phyloP scores from a whole-genome alignment of 1,140 invertebrate genomes.

The Phenacoccus solenopsis region DNA sequence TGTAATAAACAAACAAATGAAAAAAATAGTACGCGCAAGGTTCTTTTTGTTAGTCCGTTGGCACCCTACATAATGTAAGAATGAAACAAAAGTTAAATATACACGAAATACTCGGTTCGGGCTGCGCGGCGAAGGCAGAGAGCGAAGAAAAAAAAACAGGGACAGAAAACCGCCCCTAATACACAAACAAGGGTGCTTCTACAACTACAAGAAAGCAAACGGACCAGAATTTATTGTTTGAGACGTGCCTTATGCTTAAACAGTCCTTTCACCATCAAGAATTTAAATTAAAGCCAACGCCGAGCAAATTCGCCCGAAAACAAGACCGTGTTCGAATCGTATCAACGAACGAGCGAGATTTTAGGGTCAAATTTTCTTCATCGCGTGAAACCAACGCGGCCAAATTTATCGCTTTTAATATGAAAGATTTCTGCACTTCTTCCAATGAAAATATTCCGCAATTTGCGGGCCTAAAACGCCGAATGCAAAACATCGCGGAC shows the following conservation, averaged over 20 bases:
- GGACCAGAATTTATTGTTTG: not conserved
- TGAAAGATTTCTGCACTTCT: not conserved
- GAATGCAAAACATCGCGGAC: not conserved
- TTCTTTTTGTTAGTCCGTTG: constrained; percentile 5
- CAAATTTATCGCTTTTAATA: not conserved
- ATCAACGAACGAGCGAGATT: not conserved
- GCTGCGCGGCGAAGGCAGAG: no score
- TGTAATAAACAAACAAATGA: not conserved
- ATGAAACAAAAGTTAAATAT: not conserved
- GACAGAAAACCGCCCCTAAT: not conserved
- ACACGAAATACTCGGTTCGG: not conserved
- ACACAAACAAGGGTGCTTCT: not conserved
- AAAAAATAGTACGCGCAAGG: not conserved
- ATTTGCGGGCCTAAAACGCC: not conserved
- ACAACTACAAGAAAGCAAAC: constrained; percentile 1
- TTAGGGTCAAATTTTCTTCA: not conserved
- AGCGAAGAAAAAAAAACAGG: constrained; percentile 1
- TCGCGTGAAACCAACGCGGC: not conserved
- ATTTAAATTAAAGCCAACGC: not conserved
- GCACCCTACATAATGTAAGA: not conserved
- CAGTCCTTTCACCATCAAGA: not conserved
- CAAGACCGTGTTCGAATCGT: not conserved
- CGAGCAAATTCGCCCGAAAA: not conserved
- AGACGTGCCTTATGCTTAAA: not conserved
- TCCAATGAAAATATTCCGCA: not conserved